Evolutionary conservation across 2,113 vertebrate species (phyloP).

Genomic region (Neolamprologus sp.): DNA sequence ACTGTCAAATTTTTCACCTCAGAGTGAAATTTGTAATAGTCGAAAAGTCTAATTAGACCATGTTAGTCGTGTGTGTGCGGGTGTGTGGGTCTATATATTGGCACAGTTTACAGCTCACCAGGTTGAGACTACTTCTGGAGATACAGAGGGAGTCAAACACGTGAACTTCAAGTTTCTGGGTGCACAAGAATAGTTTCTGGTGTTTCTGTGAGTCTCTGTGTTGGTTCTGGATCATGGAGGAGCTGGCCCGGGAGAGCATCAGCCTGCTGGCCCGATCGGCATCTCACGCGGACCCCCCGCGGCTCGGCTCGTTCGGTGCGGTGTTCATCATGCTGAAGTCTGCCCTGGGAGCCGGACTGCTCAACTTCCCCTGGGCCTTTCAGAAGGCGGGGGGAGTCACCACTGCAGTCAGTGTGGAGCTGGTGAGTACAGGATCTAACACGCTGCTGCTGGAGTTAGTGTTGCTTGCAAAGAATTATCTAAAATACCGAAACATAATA

Average conservation of each 20-base stretch:
- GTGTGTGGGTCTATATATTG: conserved; percentile 33
- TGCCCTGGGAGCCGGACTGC: conserved; percentile 86
- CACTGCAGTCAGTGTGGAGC: conserved; percentile 78
- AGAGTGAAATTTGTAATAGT: conserved; percentile 44
- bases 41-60: conserved; percentile 23
- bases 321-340: conserved; percentile 93
- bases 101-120: background rate
- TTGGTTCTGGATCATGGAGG: conserved; percentile 70
- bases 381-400: conserved; percentile 79
- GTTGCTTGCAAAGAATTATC: background rate
- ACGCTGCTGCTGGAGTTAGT: background rate
- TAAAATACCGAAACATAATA: background rate
- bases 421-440: conserved; percentile 72
- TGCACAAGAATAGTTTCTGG: background rate
- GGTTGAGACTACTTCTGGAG: background rate
- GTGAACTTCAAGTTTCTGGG: background rate
- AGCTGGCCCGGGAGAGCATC: conserved; percentile 68
- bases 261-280: conserved; percentile 67
- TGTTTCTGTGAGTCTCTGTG: background rate
- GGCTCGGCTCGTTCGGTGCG: conserved; percentile 80
- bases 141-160: background rate
- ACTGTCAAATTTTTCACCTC: conserved; percentile 50
- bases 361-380: conserved; percentile 95
- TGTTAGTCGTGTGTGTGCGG: background rate
- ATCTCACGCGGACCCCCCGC: conserved; percentile 7